Base-by-base conservation (phyloP, 2,797 vertebrate species). In the Channallabes apus region DNA sequence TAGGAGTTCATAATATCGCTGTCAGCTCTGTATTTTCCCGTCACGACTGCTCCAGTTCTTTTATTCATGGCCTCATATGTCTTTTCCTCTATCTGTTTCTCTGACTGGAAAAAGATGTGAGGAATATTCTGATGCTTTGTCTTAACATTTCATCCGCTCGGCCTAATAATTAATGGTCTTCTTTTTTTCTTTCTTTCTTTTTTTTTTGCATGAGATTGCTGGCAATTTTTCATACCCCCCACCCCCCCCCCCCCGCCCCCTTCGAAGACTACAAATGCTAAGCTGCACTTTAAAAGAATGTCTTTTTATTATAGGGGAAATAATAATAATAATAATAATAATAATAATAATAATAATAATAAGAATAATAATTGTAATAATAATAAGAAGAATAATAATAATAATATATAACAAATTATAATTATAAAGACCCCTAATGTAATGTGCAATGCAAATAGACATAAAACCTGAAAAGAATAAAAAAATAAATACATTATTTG, bases 1-100 rank as follows among this genome's bases (percentile, higher is more conserved):
- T 76, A 75, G 84, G 71, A 78, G 64, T 86, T 84, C 85, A 86
- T 78, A 78, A 86, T 84, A 71, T 86, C 56, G 75, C 82, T 86
- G 82, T 88, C 87, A 88, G 78, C 65, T 77, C 76, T 69, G 78
- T 76, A 77, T 86, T 84, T 84, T 86, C 64, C 32, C 65, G 41
- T 78, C 75, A 22, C 17, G 17, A 46, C 20, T 24, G 78, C 82
- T 84, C 71, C 64, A 68, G 32, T 32, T 82, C 77, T 86, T 84
- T 86, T 81, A 84, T 80, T 86, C 82, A 81, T 80, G 69, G 38
- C 51, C 82, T 54, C 86, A 68, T 84, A 75, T 64, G n/a, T 86
- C 82, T 86, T 78, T 58, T 32, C 22, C 81, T 65, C 64, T 14
- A 72, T 79, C 81, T 27, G 29, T 79, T 32, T 35, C 75, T 69